Evolutionary conservation across 2,797 vertebrate species (phyloP), one percentile per base, ranked within the genome.

Genomic region (Lithobates sylvaticus): DNA sequence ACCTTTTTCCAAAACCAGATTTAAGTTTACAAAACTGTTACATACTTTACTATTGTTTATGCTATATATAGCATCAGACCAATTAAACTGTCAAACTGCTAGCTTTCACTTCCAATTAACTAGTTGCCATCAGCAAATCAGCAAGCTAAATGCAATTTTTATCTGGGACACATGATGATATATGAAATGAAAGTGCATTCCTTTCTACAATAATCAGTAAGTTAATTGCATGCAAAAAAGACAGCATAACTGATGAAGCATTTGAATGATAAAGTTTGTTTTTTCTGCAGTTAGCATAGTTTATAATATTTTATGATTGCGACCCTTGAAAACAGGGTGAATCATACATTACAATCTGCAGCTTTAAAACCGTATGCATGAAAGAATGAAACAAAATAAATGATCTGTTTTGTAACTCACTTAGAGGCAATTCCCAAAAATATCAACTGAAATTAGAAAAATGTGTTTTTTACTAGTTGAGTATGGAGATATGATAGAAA

Each of bases 131-230:
- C 68, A 72, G 10, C n/a, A 84, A 27, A 74, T 65, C 67, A 76
- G 65, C n/a, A 68, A 10, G 29, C 5, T 50, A 47, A 76, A 50
- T 47, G 74, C 47, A 32, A 81, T 81, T 76, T 21, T 70, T 61
- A 70, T 71, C 32, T 82, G 47, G 36, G 72, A 86, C 71, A 78
- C 36, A 42, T 29, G 26, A 16, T 69, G 12, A 74, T 77, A 70
- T 32, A 76, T 81, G 32, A n/a, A 50, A 74, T 85, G 36, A 80
- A 75, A 85, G 73, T 85, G 42, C 42, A 80, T 80, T 50, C 74
- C 39, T 36, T 85, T 47, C 61, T 29, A 61, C 23, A 32, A 9
- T 54, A 29, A 29, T 74, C n/a, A 23, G 27, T 26, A 27, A 70
- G n/a, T 39, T 80, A 71, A 78, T 64, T 32, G 6, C 27, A 84